Percentiles rank a stretch among this genome's conserved stretches.
Conservation (phyloP, 2,888 invertebrate species). For the Lagria hirta region DNA sequence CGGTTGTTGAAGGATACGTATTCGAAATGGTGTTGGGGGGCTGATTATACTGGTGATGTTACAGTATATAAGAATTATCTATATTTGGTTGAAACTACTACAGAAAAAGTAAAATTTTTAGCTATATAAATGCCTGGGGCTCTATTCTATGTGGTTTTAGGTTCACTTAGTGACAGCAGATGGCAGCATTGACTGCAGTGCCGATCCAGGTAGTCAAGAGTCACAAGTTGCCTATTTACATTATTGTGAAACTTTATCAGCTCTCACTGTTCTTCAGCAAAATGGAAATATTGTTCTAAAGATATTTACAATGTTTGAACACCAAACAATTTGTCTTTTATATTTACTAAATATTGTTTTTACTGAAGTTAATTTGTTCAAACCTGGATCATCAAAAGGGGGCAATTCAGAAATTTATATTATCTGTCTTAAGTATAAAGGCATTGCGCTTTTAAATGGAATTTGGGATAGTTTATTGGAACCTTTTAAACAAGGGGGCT, state of each 20-base stretch:
- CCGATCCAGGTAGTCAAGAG: conserved; percentile 86
- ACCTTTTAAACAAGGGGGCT: conserved; percentile 54
- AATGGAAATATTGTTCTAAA: conserved; percentile 80
- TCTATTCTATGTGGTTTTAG: too few species aligned
- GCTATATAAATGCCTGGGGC: too few species aligned
- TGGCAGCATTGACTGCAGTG: conserved; percentile 88
- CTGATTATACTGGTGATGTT: conserved; percentile 83
- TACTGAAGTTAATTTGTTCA: conserved; percentile 71
- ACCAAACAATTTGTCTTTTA: conserved; percentile 74
- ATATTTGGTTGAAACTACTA: conserved; percentile 58
- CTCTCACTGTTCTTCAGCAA: conserved; percentile 66
- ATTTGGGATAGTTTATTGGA: conserved; percentile 50
- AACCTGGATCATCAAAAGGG: conserved; percentile 90
- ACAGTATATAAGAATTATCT: conserved; percentile 70
- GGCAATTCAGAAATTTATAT: conserved; percentile 95
- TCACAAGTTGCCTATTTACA: conserved; percentile 74
- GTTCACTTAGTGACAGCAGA: conserved; percentile 83
- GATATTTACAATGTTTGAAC: conserved; percentile 88
- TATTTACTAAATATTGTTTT: conserved; percentile 80
- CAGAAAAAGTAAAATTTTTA: conserved; percentile 3
- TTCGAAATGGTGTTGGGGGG: conserved; percentile 83
- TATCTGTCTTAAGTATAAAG: conserved; percentile 67
- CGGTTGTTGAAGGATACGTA: conserved; percentile 77
- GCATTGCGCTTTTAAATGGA: conserved; percentile 42
- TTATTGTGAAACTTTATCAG: conserved; percentile 80